Percentiles rank a stretch among this genome's conserved stretches.
Conservation (phyloP, 64 coral and sea anemone genomes). For the Acropora yongei region DNA sequence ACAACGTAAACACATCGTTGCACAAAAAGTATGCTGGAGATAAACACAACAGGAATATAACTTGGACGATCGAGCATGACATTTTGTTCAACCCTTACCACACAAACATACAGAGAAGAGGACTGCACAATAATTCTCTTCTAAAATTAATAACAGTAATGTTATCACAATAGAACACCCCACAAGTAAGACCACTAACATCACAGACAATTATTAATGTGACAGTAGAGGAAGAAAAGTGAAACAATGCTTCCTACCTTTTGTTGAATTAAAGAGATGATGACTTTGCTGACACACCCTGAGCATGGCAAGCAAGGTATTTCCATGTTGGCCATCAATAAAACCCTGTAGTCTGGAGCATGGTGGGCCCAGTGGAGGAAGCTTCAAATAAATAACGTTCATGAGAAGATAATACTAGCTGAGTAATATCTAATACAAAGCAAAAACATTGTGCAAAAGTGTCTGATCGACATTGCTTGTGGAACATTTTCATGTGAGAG, state of each 20-base stretch:
- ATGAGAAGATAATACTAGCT: neutral
- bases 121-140: no score
- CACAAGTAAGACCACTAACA: no score
- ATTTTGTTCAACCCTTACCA: no score
- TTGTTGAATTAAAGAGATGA: slow-evolving; percentile 49
- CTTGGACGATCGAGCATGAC: no score
- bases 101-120: no score
- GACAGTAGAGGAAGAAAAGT: neutral
- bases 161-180: no score
- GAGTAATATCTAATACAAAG: no score
- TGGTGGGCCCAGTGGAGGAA: slow-evolving; percentile 69
- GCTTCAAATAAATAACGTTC: slow-evolving; percentile 39
- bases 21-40: no score
- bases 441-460: no score
- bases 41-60: no score
- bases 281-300: slow-evolving; percentile 64
- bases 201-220: no score
- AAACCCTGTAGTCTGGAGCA: slow-evolving; percentile 62
- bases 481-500: neutral
- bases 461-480: no score
- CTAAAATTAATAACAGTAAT: neutral
- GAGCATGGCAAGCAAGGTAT: slow-evolving; percentile 69
- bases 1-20: neutral
- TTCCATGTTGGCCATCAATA: slow-evolving; percentile 61
- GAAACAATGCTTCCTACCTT: slow-evolving; percentile 52